phyloP scores from a whole-genome alignment of 2,888 invertebrate species.

The Acrobasis consociella region DNA sequence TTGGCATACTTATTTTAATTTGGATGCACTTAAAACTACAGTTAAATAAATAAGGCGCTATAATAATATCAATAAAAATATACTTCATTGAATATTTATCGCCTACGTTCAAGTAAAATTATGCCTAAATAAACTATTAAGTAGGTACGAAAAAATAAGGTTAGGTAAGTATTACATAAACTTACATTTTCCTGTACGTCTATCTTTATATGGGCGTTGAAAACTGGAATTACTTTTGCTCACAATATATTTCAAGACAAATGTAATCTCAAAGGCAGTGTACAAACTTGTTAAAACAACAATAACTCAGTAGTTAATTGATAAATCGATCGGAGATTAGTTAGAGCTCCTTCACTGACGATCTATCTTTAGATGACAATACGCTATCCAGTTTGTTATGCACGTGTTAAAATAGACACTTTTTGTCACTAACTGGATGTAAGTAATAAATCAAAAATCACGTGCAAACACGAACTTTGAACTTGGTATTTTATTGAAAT shows the following conservation, averaged over 20 bases:
- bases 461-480: constrained; percentile 14
- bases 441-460: constrained; percentile 2
- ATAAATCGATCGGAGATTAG: background rate
- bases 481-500: background rate
- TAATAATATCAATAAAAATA: no score
- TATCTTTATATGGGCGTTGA: background rate
- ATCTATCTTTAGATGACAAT: constrained; percentile 23
- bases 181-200: constrained; percentile 6
- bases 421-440: background rate
- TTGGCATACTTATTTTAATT: no score
- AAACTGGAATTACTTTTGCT: background rate
- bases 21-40: no score
- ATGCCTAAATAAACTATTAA: no score
- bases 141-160: background rate
- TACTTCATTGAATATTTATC: no score
- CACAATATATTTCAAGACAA: background rate
- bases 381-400: constrained; percentile 6
- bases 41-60: no score
- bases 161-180: constrained; percentile 14
- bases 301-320: background rate
- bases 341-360: background rate
- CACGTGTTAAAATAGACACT: constrained; percentile 14
- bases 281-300: background rate
- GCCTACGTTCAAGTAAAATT: no score
- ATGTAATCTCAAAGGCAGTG: no score